phyloP scores from a whole-genome alignment of 2,113 vertebrate species.

The Hemiscyllium ocellatum region DNA sequence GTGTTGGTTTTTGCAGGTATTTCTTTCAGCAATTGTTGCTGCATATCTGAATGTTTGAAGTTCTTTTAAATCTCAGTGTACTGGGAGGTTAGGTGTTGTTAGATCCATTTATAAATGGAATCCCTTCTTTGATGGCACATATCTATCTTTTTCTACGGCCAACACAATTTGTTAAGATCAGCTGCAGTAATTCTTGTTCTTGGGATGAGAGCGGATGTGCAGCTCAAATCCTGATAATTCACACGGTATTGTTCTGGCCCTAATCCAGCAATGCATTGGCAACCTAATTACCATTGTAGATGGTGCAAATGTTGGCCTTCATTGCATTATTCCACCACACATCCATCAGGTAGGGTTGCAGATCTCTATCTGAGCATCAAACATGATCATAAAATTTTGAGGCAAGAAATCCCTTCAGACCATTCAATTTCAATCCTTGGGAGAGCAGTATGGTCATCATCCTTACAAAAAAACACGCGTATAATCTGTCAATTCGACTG shows the following conservation, averaged over 20 bases:
- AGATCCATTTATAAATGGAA: neutral
- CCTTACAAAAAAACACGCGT: neutral
- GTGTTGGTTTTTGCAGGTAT: neutral
- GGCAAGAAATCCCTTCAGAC: neutral
- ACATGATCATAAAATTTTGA: neutral
- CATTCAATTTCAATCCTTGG: neutral
- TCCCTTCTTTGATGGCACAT: neutral
- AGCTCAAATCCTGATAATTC: neutral
- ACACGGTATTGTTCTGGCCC: neutral
- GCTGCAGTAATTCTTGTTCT: neutral
- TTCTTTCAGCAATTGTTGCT: neutral
- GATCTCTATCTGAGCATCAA: neutral
- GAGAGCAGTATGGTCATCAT: neutral
- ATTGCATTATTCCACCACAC: neutral
- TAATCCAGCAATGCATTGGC: neutral
- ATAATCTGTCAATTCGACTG: neutral
- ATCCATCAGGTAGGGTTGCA: neutral
- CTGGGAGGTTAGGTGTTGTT: neutral
- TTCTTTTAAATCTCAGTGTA: neutral
- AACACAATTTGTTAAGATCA: neutral
- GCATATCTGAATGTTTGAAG: neutral
- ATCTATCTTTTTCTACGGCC: neutral
- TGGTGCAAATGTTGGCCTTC: neutral
- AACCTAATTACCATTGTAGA: neutral
- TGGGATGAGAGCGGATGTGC: neutral